phyloP scores from a whole-genome alignment of 2,113 vertebrate species.

The Ancistrus triradiatus region DNA sequence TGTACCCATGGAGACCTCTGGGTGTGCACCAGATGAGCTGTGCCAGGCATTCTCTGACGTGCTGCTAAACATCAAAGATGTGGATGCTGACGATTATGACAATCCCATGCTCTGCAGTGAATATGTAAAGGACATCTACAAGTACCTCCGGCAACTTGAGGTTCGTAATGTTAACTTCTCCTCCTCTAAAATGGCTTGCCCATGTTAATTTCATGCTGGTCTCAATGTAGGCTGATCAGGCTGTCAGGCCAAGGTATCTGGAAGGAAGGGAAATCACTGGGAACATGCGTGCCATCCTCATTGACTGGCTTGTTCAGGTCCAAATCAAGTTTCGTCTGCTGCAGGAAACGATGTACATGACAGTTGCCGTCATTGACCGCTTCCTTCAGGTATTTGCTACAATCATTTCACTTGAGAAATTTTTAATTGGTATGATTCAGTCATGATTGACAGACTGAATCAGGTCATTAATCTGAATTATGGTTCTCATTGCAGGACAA shows the following conservation, averaged over 20 bases:
- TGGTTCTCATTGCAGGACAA: slow-evolving; percentile 59
- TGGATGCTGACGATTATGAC: slow-evolving; percentile 69
- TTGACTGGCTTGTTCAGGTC: slow-evolving; percentile 88
- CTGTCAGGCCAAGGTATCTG: slow-evolving; percentile 71
- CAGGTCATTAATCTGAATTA: too few species aligned
- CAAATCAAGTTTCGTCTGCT: slow-evolving; percentile 75
- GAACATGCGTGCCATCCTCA: slow-evolving; percentile 77
- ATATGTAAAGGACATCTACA: slow-evolving; percentile 83
- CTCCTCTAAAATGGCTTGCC: neutral
- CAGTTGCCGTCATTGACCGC: slow-evolving; percentile 76
- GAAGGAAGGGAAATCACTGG: slow-evolving; percentile 71
- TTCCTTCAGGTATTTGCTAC: slow-evolving; percentile 79
- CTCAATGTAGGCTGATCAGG: slow-evolving; percentile 64
- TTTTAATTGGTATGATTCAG: neutral
- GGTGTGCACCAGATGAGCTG: slow-evolving; percentile 60
- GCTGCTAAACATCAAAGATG: slow-evolving; percentile 69
- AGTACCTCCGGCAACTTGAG: slow-evolving; percentile 77
- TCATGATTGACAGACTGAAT: too few species aligned
- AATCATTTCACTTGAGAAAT: neutral
- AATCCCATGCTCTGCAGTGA: slow-evolving; percentile 77
- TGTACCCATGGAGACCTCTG: slow-evolving; percentile 67
- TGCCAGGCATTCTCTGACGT: slow-evolving; percentile 77
- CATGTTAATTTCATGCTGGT: neutral
- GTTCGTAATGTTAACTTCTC: slow-evolving; percentile 45
- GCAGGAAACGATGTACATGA: slow-evolving; percentile 85